phyloP scores from a whole-genome alignment of 2,797 vertebrate genomes.

The Pyrrhura leucotis region DNA sequence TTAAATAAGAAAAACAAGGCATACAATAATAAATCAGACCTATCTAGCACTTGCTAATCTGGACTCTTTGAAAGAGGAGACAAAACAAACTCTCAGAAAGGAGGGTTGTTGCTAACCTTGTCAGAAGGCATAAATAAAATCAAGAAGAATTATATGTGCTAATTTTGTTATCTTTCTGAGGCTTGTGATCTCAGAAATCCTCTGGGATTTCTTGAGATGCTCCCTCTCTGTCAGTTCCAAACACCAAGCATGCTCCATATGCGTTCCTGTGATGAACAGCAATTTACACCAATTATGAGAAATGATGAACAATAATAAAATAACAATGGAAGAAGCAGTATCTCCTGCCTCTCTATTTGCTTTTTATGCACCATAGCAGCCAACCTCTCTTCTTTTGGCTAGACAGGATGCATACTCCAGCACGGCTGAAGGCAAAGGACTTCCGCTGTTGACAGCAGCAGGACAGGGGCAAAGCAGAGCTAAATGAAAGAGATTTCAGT shows the following conservation, averaged over 20 bases:
- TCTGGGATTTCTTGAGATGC: neutral
- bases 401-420: neutral
- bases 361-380: neutral
- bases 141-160: neutral
- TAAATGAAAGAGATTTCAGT: neutral
- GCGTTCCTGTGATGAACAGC: neutral
- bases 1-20: neutral
- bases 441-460: neutral
- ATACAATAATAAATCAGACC: neutral
- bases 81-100: neutral
- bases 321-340: neutral
- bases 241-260: neutral
- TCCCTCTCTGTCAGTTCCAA: neutral
- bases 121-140: constrained; percentile 16
- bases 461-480: neutral
- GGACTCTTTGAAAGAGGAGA: neutral
- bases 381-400: neutral
- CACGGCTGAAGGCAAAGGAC: neutral
- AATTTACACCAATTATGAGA: neutral
- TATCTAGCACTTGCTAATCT: neutral
- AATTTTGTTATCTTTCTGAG: constrained; percentile 33
- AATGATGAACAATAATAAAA: neutral
- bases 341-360: neutral
- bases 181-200: constrained; percentile 12
- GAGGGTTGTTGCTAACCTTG: neutral